phyloP scores from a whole-genome alignment of 2,888 invertebrate species.

The Tetragnatha montana region DNA sequence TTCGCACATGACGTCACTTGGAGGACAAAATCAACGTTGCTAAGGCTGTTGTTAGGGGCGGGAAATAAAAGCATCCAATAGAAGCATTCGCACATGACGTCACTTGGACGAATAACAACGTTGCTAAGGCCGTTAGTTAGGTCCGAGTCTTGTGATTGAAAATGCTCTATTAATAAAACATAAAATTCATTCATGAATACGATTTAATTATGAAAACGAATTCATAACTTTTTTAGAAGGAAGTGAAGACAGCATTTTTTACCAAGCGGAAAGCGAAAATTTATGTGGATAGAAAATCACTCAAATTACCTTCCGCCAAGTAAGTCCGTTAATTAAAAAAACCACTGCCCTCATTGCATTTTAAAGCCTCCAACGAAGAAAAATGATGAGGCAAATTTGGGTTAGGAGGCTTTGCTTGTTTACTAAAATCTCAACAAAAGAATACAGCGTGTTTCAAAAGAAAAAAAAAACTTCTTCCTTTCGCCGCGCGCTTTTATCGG shows the following conservation, averaged over 20 bases:
- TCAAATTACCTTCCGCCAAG: not conserved
- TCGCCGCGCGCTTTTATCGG: not conserved
- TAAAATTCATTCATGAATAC: too few relatives aligned
- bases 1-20: too few relatives aligned
- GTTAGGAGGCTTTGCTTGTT: slow-evolving; percentile 1
- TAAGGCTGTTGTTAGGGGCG: too few relatives aligned
- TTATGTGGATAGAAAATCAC: not conserved
- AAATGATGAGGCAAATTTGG: slow-evolving; percentile 12
- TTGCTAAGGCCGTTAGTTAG: too few relatives aligned
- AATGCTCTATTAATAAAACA: too few relatives aligned
- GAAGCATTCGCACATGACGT: too few relatives aligned
- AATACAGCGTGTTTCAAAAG: not conserved
- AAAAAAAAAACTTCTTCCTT: not conserved
- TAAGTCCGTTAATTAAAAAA: not conserved
- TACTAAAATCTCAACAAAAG: slow-evolving; percentile 1
- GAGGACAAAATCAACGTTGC: too few relatives aligned
- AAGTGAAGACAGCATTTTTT: not conserved
- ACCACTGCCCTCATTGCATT: slow-evolving; percentile 30
- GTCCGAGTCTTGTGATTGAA: too few relatives aligned
- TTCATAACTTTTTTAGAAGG: not conserved
- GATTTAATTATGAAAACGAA: too few relatives aligned
- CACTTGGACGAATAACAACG: too few relatives aligned
- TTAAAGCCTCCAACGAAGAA: slow-evolving; percentile 15
- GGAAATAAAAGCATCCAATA: too few relatives aligned
- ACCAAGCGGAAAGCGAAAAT: not conserved